A percentile compares a stretch with the other conserved stretches of the same genome.
Conservation (phyloP, 1,140 invertebrate genomes). For the Geopemphigus sp. region DNA sequence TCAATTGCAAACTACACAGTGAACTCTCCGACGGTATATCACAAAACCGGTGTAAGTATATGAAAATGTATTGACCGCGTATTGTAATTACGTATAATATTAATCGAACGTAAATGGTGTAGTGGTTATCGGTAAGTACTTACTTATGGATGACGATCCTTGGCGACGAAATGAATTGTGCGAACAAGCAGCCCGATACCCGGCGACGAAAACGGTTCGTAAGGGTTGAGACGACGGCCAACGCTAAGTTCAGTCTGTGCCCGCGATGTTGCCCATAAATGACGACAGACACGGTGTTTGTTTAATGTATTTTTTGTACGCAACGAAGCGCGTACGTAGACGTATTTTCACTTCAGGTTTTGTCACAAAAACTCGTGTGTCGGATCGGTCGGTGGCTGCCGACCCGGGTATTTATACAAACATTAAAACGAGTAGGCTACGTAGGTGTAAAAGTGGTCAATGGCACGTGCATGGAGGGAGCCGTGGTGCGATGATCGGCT, state of each 20-base stretch:
- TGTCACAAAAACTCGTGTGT: slow-evolving; percentile 33
- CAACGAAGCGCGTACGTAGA: not conserved
- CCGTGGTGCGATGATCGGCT: slow-evolving; percentile 1
- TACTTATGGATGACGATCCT: not conserved
- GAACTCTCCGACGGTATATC: too few relatives aligned
- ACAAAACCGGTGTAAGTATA: too few relatives aligned
- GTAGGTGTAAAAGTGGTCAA: slow-evolving; percentile 48
- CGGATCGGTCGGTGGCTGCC: slow-evolving; percentile 16
- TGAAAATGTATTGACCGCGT: too few relatives aligned
- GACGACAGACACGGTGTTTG: not conserved
- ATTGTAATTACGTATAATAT: not conserved
- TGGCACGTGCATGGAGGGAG: slow-evolving; percentile 26
- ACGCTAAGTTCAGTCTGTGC: not conserved
- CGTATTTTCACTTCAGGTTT: slow-evolving; percentile 28
- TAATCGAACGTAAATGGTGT: not conserved
- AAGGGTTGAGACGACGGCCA: not conserved
- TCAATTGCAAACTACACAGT: too few relatives aligned
- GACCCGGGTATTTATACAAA: slow-evolving; percentile 19
- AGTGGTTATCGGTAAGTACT: too few relatives aligned
- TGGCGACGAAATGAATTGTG: too few relatives aligned
- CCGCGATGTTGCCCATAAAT: not conserved
- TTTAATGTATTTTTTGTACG: too few relatives aligned
- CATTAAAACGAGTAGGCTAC: slow-evolving; percentile 9
- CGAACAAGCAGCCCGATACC: not conserved
- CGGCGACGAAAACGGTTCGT: not conserved